Percentiles rank a stretch among this genome's conserved stretches.
Evolutionary conservation across 2,888 invertebrate species (phyloP).

Genomic region (Bembecia ichneumoniformis): DNA sequence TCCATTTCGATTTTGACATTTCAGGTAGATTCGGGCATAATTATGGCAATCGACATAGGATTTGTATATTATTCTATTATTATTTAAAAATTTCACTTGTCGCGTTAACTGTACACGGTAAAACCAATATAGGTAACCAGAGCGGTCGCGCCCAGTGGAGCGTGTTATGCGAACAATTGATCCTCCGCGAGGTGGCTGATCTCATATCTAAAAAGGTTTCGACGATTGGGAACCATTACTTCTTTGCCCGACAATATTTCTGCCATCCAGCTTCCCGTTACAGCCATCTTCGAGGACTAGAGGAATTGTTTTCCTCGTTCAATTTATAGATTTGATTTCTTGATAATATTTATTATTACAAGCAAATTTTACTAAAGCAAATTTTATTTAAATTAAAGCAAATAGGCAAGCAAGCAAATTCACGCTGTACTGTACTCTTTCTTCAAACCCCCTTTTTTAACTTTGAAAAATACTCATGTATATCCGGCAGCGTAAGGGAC

Average conservation of each 20-base stretch:
- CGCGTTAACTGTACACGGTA: background rate
- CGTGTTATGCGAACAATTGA: conserved; percentile 13
- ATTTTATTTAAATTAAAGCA: too few relatives aligned
- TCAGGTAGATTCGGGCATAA: too few relatives aligned
- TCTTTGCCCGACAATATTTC: conserved; percentile 10
- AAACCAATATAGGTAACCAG: background rate
- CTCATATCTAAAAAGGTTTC: conserved; percentile 58
- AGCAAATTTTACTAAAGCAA: conserved; percentile 13
- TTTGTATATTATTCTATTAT: too few relatives aligned
- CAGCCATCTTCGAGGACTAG: background rate
- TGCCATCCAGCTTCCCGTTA: conserved; percentile 9
- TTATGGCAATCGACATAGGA: too few relatives aligned
- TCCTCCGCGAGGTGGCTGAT: conserved; percentile 18
- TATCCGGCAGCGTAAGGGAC: too few relatives aligned
- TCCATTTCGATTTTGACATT: too few relatives aligned
- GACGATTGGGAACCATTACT: conserved; percentile 29
- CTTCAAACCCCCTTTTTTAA: too few relatives aligned
- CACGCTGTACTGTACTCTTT: too few relatives aligned
- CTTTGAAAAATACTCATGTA: too few relatives aligned
- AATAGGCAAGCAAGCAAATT: conserved; percentile 7
- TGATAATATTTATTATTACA: conserved; percentile 9
- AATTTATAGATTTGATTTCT: too few relatives aligned
- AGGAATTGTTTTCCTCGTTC: too few relatives aligned
- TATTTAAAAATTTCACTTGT: background rate
- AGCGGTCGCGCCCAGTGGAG: background rate